Evolutionary conservation across 2,797 vertebrate genomes (phyloP).

Genomic region (Brachyalestes nurse): DNA sequence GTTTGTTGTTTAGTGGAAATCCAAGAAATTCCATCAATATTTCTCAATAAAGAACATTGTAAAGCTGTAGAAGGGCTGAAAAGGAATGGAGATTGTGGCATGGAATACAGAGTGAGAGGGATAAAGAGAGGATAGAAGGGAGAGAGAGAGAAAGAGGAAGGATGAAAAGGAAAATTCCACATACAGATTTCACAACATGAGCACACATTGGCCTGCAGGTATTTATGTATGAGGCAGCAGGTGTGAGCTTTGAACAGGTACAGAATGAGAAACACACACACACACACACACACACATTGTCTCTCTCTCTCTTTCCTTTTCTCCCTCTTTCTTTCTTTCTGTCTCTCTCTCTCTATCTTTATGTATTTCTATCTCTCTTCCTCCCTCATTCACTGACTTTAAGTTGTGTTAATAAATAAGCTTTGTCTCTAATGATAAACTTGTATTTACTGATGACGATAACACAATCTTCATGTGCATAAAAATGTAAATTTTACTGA

Average conservation of each 20-base stretch:
- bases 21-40: too few species aligned
- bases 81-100: slow-evolving; percentile 1
- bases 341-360: background rate
- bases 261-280: slow-evolving; percentile 56
- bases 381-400: background rate
- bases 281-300: slow-evolving; percentile 25
- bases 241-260: slow-evolving; percentile 50
- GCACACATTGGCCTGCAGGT: slow-evolving; percentile 31
- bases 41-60: too few species aligned
- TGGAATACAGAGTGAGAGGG: slow-evolving; percentile 15
- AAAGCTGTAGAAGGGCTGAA: background rate
- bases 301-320: slow-evolving; percentile 29
- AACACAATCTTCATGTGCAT: too few species aligned
- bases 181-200: slow-evolving; percentile 34
- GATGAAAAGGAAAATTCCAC: slow-evolving; percentile 29
- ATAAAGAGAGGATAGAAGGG: slow-evolving; percentile 26
- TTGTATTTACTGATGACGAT: too few species aligned
- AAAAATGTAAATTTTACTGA: too few species aligned
- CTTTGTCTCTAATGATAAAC: too few species aligned
- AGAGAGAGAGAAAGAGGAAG: slow-evolving; percentile 20
- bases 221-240: slow-evolving; percentile 50
- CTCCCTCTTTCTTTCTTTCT: slow-evolving; percentile 3
- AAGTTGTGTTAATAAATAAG: too few species aligned
- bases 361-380: too few species aligned
- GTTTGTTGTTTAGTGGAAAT: too few species aligned